These are phyloP conservation scores for Virgularia gustaviana DNA, from an alignment of 92 coral and sea anemone genomes.

Conservation along the genomic window DNA sequence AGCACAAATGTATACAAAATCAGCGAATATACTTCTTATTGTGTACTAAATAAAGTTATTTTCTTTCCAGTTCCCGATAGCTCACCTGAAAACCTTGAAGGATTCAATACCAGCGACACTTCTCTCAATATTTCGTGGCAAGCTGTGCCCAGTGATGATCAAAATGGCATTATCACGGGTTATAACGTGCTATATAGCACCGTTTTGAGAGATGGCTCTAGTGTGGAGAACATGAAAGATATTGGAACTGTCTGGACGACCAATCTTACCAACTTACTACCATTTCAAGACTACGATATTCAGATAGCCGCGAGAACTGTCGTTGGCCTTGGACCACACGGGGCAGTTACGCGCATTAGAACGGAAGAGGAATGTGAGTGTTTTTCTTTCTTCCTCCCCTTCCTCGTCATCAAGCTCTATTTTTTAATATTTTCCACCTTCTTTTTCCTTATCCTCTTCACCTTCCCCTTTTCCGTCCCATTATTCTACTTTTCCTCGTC, in stretches of 20 bases:
- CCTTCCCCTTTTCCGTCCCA: too few relatives aligned
- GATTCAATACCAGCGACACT: conserved; percentile 67
- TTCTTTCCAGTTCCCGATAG: conserved; percentile 6
- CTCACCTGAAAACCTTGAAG: conserved; percentile 14
- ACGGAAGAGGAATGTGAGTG: conserved; percentile 55
- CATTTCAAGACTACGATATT: conserved; percentile 57
- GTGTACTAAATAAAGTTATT: too few relatives aligned
- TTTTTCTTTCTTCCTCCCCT: too few relatives aligned
- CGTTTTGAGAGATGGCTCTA: conserved; percentile 4
- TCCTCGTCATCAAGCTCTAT: too few relatives aligned
- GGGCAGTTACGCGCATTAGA: not conserved
- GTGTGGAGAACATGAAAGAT: not conserved
- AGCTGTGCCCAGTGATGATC: conserved; percentile 38
- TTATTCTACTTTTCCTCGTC: too few relatives aligned
- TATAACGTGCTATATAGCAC: conserved; percentile 36
- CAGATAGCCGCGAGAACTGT: conserved; percentile 45
- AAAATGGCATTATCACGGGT: conserved; percentile 50
- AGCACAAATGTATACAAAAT: too few relatives aligned
- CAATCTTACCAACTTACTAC: conserved; percentile 15
- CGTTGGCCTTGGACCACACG: conserved; percentile 50
- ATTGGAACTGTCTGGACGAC: not conserved
- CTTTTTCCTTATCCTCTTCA: too few relatives aligned
- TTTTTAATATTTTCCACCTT: too few relatives aligned
- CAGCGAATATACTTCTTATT: too few relatives aligned
- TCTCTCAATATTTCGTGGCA: conserved; percentile 58